Percentiles rank a stretch among this genome's conserved stretches.
Conservation (phyloP, 2,113 vertebrate species). For the Dromiciops gliroides region DNA sequence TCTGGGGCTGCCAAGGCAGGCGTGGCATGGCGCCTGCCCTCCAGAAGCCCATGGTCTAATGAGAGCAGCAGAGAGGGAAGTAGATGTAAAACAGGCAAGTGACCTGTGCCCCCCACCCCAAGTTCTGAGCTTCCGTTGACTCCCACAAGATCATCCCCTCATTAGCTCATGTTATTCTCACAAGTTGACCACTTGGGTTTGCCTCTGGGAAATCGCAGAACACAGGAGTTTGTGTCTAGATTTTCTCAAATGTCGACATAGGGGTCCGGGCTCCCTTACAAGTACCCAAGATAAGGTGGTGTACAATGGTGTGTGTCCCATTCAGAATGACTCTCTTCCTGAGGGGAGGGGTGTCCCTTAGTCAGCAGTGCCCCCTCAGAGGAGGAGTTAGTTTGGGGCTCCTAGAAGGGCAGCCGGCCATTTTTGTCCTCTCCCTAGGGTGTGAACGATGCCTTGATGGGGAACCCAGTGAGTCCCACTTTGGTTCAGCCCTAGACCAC, state of each 20-base stretch:
- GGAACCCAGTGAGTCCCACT: background rate
- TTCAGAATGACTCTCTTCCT: background rate
- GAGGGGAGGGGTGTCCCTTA: background rate
- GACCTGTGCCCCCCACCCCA: too few relatives aligned
- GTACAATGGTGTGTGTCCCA: too few relatives aligned
- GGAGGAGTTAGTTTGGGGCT: background rate
- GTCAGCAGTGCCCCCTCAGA: background rate
- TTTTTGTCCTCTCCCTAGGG: background rate
- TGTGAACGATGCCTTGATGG: background rate
- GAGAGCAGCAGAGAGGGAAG: too few relatives aligned
- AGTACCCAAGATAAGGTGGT: too few relatives aligned
- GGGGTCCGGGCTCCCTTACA: background rate
- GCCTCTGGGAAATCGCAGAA: background rate
- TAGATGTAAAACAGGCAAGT: too few relatives aligned
- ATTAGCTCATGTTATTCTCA: background rate
- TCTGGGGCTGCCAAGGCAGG: background rate
- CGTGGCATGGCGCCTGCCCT: too few relatives aligned
- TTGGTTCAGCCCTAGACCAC: background rate
- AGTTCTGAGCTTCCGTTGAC: background rate
- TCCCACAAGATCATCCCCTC: background rate
- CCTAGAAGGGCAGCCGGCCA: fast-evolving
- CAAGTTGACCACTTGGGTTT: background rate
- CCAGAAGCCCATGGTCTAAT: too few relatives aligned
- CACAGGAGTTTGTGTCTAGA: background rate
- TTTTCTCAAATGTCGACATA: background rate